Evolutionary conservation across 2,797 vertebrate species (phyloP).

Genomic region (Chaetophractus vellerosus): DNA sequence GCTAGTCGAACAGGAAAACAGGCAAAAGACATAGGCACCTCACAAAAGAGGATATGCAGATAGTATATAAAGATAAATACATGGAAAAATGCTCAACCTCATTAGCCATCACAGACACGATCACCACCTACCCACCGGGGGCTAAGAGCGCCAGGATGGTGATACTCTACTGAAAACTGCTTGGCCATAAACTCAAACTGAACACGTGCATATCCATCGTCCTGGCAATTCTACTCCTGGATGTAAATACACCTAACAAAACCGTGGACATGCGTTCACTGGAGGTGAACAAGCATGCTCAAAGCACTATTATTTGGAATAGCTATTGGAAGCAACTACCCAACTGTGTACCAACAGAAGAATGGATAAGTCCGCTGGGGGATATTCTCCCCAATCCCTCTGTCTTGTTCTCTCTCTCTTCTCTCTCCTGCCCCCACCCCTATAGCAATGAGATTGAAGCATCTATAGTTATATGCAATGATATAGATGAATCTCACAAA

Average conservation of each 20-base stretch:
- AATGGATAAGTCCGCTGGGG: background rate
- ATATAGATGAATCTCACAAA: background rate
- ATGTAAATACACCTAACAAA: background rate
- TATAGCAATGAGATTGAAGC: background rate
- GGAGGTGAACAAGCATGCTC: background rate
- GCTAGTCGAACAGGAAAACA: background rate
- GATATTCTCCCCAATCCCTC: too few relatives aligned
- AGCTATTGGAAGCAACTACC: background rate
- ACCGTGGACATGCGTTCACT: background rate
- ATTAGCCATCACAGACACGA: background rate
- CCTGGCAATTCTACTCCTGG: background rate
- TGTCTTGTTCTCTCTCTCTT: background rate
- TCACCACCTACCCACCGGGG: background rate
- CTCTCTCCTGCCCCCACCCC: background rate
- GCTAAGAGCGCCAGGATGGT: fast-evolving
- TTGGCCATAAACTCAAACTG: background rate
- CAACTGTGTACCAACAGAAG: background rate
- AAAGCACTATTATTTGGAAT: background rate
- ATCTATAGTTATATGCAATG: background rate
- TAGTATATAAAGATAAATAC: background rate
- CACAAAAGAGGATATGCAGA: background rate
- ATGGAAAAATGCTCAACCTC: background rate
- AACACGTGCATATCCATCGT: background rate
- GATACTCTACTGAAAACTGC: background rate
- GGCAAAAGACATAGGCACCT: background rate